These are phyloP conservation scores for Lepisosteus osseus DNA, from an alignment of 2,113 vertebrate species.

Conservation along the genomic window DNA sequence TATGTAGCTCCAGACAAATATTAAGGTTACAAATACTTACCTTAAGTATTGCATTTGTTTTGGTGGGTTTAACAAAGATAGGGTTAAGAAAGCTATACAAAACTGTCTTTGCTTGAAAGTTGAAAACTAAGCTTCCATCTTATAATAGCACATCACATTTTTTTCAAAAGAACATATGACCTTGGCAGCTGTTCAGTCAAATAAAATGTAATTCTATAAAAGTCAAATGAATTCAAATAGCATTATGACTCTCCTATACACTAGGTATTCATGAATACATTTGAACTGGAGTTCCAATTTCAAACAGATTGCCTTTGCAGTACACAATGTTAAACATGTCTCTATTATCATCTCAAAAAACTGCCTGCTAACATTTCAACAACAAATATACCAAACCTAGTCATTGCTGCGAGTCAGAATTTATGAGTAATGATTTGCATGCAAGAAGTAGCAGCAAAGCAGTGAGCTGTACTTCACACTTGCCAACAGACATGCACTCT, in stretches of 20 bases:
- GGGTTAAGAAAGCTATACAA: too few relatives aligned
- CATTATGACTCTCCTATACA: background rate
- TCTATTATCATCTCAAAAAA: background rate
- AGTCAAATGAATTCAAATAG: background rate
- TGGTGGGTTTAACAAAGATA: too few relatives aligned
- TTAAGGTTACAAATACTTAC: too few relatives aligned
- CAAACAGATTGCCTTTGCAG: constrained; percentile 2
- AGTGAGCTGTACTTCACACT: background rate
- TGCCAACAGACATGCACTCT: constrained; percentile 1
- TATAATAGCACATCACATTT: too few relatives aligned
- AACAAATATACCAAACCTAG: background rate
- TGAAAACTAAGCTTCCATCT: too few relatives aligned
- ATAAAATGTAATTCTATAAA: background rate
- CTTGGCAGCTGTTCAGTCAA: background rate
- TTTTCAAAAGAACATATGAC: background rate
- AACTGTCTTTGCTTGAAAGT: too few relatives aligned
- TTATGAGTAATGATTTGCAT: background rate
- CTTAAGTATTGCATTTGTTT: too few relatives aligned
- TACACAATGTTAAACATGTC: background rate
- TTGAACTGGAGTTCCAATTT: background rate
- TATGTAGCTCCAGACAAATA: too few relatives aligned
- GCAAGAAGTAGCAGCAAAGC: background rate
- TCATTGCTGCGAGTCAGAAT: background rate
- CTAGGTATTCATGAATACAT: background rate
- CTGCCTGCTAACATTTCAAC: background rate